A percentile compares a stretch with the other conserved stretches of the same genome.
These are phyloP conservation scores for Aphelenchoides besseyi DNA, from an alignment of 1,140 invertebrate genomes.

Conservation along the genomic window DNA sequence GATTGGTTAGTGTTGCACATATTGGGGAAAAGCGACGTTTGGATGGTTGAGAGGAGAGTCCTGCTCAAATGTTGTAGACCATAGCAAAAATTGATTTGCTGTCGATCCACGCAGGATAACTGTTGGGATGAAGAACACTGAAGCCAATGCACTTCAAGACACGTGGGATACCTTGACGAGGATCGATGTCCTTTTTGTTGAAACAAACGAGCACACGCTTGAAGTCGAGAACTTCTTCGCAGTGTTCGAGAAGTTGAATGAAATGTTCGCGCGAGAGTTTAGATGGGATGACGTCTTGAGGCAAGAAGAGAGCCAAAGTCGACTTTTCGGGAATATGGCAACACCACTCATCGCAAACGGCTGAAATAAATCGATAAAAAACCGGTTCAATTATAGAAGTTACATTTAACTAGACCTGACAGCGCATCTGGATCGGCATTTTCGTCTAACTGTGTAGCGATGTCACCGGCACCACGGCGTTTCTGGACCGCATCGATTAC, in stretches of 20 bases:
- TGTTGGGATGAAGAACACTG: constrained; percentile 39
- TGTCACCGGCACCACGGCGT: constrained; percentile 53
- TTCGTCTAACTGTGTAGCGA: constrained; percentile 33
- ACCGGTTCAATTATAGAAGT: constrained; percentile 12
- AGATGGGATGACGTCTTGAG: constrained; percentile 28
- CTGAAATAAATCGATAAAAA: constrained; percentile 12
- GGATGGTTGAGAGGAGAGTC: not conserved
- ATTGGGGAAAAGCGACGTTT: not conserved
- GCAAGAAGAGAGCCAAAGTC: constrained; percentile 41
- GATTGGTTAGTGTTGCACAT: not conserved
- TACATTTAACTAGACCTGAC: constrained; percentile 47
- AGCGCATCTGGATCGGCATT: constrained; percentile 31
- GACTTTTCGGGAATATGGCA: constrained; percentile 39
- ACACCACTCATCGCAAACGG: constrained; percentile 46
- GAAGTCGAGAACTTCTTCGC: constrained; percentile 36
- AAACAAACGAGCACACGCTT: constrained; percentile 44
- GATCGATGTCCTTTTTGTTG: constrained; percentile 41
- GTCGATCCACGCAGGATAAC: constrained; percentile 40
- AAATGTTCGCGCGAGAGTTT: constrained; percentile 26
- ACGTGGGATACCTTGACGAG: constrained; percentile 41
- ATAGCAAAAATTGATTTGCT: constrained; percentile 40
- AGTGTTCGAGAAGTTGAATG: constrained; percentile 39
- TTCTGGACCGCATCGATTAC: constrained; percentile 38
- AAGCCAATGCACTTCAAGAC: constrained; percentile 50
- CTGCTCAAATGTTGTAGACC: constrained; percentile 41